Evolutionary conservation across 2,113 vertebrate species (phyloP).

Genomic region (Dipodomys merriami): DNA sequence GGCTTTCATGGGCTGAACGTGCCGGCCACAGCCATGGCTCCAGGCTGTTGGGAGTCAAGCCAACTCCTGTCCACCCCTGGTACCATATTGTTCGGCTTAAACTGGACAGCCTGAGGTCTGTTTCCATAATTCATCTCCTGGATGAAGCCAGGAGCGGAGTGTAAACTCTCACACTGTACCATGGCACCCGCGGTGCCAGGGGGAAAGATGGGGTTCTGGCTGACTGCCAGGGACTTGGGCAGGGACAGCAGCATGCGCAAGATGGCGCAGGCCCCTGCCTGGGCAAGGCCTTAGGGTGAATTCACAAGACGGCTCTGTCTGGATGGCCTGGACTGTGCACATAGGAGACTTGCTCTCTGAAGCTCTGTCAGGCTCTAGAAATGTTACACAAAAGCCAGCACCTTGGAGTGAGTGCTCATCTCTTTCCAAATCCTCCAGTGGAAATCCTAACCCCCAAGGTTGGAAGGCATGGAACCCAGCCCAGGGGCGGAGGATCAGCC

Average conservation of each 20-base stretch:
- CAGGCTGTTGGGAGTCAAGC: no score
- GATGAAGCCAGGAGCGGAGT: no score
- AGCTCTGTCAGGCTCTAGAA: background rate
- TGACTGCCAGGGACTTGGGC: no score
- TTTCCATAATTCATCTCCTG: background rate
- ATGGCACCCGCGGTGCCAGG: no score
- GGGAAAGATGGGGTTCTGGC: no score
- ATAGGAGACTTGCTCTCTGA: background rate
- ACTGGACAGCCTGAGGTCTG: no score
- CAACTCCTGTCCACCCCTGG: no score
- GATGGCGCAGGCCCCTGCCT: background rate
- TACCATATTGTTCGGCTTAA: background rate
- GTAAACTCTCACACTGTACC: no score
- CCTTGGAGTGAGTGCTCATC: no score
- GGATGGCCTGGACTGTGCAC: background rate
- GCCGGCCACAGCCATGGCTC: background rate
- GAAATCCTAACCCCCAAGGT: background rate
- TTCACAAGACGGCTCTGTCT: background rate
- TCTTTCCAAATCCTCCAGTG: background rate
- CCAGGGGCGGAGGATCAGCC: no score
- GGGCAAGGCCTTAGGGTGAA: rapidly evolving
- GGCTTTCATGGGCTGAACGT: background rate
- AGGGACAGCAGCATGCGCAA: rapidly evolving
- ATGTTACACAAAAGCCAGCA: background rate
- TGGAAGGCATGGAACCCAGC: no score